Conservation (phyloP, 2,113 vertebrate species). For the Leptobrachium ailaonicum region DNA sequence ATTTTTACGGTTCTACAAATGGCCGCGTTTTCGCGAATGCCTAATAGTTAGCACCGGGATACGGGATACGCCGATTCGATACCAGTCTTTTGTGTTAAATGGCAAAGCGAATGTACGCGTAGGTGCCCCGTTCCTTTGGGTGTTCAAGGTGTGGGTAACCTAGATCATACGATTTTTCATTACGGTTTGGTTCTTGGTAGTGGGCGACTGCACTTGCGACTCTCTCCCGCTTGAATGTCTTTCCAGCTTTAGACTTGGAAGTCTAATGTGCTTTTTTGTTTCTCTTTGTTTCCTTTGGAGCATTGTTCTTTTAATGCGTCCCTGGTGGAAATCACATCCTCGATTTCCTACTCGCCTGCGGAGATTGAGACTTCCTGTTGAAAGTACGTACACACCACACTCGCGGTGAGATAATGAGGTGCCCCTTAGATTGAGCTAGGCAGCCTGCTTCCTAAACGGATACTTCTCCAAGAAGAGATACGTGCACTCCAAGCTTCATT, state of each 20-base stretch:
- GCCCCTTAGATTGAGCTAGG: neutral
- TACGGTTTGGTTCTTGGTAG: neutral
- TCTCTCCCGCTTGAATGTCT: neutral
- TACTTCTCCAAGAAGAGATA: too few species aligned
- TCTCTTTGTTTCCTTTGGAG: neutral
- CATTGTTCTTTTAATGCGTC: neutral
- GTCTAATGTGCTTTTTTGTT: neutral
- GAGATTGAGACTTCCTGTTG: neutral
- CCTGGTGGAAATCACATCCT: neutral
- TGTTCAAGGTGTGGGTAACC: neutral
- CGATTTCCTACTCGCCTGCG: neutral
- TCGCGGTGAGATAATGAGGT: neutral
- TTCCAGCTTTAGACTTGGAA: neutral
- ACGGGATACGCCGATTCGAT: neutral
- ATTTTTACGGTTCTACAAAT: slow-evolving; percentile 1
- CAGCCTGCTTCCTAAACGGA: too few species aligned
- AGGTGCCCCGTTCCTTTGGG: neutral
- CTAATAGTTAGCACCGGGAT: neutral
- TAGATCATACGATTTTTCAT: neutral
- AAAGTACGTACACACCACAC: neutral
- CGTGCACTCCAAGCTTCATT: too few species aligned
- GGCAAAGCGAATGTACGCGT: neutral
- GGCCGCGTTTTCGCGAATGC: neutral
- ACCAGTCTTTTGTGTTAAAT: neutral
- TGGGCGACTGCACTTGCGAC: neutral